A percentile compares a stretch with the other conserved stretches of the same genome.
phyloP scores from a whole-genome alignment of 2,888 invertebrate species.

The Amiota minor region DNA sequence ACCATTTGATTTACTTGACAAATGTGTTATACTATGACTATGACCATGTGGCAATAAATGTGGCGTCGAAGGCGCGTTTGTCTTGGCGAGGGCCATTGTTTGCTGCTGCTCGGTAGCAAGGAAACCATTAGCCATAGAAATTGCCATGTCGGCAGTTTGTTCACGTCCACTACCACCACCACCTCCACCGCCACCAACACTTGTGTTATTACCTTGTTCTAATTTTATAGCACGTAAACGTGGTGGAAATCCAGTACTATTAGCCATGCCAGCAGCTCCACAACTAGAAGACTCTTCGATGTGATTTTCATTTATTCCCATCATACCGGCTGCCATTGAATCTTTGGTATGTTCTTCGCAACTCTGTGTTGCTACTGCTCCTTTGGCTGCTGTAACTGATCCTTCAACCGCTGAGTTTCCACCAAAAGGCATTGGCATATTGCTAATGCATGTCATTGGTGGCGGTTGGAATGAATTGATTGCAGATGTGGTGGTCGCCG shows the following conservation, averaged over 20 bases:
- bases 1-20: constrained; percentile 34
- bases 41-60: background rate
- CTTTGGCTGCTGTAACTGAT: background rate
- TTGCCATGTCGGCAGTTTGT: too few species aligned
- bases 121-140: background rate
- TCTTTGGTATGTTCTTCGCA: constrained; percentile 64
- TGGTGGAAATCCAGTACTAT: constrained; percentile 10
- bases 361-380: background rate
- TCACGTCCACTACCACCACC: background rate
- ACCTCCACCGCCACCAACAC: constrained; percentile 49
- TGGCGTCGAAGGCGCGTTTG: background rate
- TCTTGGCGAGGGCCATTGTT: background rate
- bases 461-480: constrained; percentile 36
- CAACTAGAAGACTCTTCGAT: background rate
- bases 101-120: constrained; percentile 33
- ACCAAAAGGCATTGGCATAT: constrained; percentile 53
- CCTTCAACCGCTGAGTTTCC: constrained; percentile 30
- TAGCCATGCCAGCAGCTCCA: background rate
- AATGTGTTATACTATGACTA: background rate
- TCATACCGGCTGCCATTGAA: constrained; percentile 43
- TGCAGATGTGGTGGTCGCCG: constrained; percentile 9
- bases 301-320: constrained; percentile 32
- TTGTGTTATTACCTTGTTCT: constrained; percentile 47
- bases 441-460: constrained; percentile 60
- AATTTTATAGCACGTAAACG: constrained; percentile 58